Percentiles rank a stretch among this genome's conserved stretches.
These are phyloP conservation scores for Eleginops maclovinus DNA, from an alignment of 2,113 vertebrate species.

Conservation along the genomic window DNA sequence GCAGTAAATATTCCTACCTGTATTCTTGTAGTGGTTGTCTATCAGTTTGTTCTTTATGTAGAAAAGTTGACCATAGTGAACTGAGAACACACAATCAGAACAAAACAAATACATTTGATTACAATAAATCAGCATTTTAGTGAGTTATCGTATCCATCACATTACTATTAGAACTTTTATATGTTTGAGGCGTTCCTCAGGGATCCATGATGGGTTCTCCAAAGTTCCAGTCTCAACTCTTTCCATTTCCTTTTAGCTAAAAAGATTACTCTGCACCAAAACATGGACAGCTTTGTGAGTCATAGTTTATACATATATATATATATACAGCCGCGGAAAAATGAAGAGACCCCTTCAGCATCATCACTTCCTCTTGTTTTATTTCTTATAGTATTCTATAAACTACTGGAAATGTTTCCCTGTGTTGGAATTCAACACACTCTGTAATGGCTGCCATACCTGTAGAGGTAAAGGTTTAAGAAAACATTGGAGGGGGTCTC, in stretches of 20 bases:
- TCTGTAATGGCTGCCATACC: too few species aligned
- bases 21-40: background rate
- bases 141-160: too few species aligned
- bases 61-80: background rate
- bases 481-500: too few species aligned
- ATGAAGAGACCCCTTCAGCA: too few species aligned
- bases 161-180: too few species aligned
- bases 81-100: conserved; percentile 9
- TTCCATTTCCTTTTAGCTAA: background rate
- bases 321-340: too few species aligned
- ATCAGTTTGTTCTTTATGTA: conserved; percentile 17
- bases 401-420: too few species aligned
- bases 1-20: background rate
- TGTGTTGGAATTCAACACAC: too few species aligned
- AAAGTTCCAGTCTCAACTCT: background rate
- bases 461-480: too few species aligned
- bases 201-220: background rate
- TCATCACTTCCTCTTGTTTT: too few species aligned
- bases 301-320: background rate
- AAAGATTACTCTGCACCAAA: background rate
- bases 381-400: too few species aligned
- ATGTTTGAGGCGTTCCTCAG: background rate
- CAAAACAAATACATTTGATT: background rate
- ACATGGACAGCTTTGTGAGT: background rate
- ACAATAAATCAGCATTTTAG: too few species aligned